phyloP scores from a whole-genome alignment of 2,797 vertebrate genomes.

The Centropyge bicolor region DNA sequence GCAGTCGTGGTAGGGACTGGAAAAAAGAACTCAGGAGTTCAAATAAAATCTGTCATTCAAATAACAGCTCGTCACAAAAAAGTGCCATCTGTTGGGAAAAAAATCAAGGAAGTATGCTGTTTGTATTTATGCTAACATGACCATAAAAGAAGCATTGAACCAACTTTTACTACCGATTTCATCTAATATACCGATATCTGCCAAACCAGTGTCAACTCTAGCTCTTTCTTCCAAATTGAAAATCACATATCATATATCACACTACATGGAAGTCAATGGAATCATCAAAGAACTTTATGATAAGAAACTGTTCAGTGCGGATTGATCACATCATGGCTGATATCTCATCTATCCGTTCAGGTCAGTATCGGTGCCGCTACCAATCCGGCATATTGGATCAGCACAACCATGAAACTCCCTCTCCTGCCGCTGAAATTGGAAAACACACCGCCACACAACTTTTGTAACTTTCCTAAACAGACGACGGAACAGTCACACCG shows the following conservation, averaged over 20 bases:
- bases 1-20: background rate
- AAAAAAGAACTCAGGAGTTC: constrained; percentile 3
- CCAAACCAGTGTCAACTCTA: too few relatives aligned
- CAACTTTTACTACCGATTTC: constrained; percentile 4
- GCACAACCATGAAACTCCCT: too few relatives aligned
- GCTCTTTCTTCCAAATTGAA: constrained; percentile 4
- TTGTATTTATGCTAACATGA: background rate
- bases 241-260: background rate
- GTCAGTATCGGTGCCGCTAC: too few relatives aligned
- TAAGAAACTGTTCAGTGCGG: too few relatives aligned
- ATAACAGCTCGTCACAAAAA: background rate
- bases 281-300: too few relatives aligned
- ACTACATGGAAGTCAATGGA: background rate
- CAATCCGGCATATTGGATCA: too few relatives aligned
- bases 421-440: too few relatives aligned
- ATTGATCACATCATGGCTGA: too few relatives aligned
- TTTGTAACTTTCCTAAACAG: too few relatives aligned
- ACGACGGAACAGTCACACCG: background rate
- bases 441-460: too few relatives aligned
- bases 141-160: background rate
- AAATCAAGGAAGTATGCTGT: background rate
- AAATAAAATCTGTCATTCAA: constrained; percentile 4
- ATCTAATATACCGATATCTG: too few relatives aligned
- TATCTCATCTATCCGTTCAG: too few relatives aligned
- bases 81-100: background rate